Conservation (phyloP, 1,140 invertebrate genomes). For the Orchestia grillus region DNA sequence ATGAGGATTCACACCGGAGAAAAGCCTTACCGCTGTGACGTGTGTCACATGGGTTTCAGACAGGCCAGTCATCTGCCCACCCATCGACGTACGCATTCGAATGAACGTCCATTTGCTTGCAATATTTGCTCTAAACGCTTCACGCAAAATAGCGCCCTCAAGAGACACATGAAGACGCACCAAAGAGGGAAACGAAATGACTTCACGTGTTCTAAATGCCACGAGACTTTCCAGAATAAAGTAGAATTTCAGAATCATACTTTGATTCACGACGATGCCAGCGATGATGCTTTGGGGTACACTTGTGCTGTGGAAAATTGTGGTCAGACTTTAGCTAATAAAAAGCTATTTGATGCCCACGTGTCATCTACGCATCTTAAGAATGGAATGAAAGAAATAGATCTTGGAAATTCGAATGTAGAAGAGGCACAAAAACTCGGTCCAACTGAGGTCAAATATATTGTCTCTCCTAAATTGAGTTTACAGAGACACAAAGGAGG, state of each 20-base stretch:
- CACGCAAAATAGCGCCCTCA: conserved; percentile 69
- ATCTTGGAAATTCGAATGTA: background rate
- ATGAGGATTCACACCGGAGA: conserved; percentile 80
- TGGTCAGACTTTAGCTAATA: background rate
- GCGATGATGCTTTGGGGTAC: conserved; percentile 51
- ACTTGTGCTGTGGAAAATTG: background rate
- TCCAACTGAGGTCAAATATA: background rate
- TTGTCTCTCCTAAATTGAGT: background rate
- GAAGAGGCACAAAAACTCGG: background rate
- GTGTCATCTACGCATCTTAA: conserved; percentile 42
- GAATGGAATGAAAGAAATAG: background rate
- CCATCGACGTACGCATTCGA: conserved; percentile 67
- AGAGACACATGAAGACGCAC: conserved; percentile 69
- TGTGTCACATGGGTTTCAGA: conserved; percentile 71
- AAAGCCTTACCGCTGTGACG: conserved; percentile 78
- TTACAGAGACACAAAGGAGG: background rate
- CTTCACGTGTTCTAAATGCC: conserved; percentile 66
- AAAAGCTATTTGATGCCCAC: conserved; percentile 15
- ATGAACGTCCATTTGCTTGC: conserved; percentile 69
- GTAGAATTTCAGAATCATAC: conserved; percentile 64
- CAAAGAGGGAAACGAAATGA: conserved; percentile 68
- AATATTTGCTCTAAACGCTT: conserved; percentile 69
- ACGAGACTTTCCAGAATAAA: conserved; percentile 61
- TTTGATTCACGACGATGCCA: conserved; percentile 58
- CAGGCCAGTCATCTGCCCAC: conserved; percentile 67